Conservation (phyloP, 2,888 invertebrate genomes). For the Tetragonula carbonaria region DNA sequence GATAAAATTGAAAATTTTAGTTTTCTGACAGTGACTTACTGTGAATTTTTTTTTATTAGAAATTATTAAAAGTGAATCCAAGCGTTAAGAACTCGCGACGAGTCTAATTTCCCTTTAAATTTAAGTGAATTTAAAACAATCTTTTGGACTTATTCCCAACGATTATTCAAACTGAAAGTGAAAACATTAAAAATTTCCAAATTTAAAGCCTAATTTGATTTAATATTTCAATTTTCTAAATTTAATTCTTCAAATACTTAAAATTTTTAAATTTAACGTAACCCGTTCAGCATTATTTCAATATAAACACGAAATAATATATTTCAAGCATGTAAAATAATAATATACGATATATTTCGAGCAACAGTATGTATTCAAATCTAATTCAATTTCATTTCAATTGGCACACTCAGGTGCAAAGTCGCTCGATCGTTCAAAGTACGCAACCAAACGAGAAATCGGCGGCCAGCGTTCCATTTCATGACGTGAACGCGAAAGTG, state of each 20-base stretch:
- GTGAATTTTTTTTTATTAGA: too few relatives aligned
- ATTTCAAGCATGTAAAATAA: too few relatives aligned
- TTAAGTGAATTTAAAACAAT: not conserved
- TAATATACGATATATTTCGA: too few relatives aligned
- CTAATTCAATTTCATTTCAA: not conserved
- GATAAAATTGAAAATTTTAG: too few relatives aligned
- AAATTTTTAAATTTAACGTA: not conserved
- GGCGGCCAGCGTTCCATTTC: not conserved
- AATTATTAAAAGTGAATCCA: too few relatives aligned
- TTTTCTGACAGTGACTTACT: too few relatives aligned
- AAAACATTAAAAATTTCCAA: too few relatives aligned
- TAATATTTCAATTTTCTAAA: not conserved
- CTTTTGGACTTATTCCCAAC: not conserved
- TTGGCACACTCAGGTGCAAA: not conserved
- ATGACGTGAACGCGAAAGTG: not conserved
- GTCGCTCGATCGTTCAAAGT: not conserved
- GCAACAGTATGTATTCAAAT: too few relatives aligned
- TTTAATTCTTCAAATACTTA: not conserved
- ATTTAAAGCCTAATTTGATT: not conserved
- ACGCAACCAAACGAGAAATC: not conserved
- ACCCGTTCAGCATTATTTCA: too few relatives aligned
- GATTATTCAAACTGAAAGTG: not conserved
- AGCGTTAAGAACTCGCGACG: too few relatives aligned
- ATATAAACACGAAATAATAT: too few relatives aligned
- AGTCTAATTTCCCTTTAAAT: not conserved